Conservation (phyloP, 2,113 vertebrate species). For the Procavia capensis region DNA sequence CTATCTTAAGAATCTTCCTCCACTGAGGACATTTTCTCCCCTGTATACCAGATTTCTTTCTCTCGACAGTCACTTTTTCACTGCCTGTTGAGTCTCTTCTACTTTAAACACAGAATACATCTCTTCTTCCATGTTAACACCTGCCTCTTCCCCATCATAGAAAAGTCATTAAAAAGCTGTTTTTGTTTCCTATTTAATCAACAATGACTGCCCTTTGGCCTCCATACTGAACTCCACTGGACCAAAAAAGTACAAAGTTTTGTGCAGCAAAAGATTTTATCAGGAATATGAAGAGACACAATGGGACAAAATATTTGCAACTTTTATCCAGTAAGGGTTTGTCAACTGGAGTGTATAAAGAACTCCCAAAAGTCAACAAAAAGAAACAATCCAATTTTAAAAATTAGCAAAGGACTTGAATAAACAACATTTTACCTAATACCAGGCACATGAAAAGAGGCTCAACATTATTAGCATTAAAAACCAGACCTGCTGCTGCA, state of each 20-base stretch:
- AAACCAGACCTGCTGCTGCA: not conserved
- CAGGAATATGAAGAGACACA: too few relatives aligned
- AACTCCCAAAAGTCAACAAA: not conserved
- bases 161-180: not conserved
- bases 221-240: not conserved
- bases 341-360: not conserved
- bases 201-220: not conserved
- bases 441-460: not conserved
- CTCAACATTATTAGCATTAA: not conserved
- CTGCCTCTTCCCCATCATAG: not conserved
- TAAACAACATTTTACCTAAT: not conserved
- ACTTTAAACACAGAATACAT: not conserved
- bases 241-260: too few relatives aligned
- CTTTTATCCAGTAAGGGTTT: not conserved
- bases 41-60: not conserved
- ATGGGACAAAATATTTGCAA: too few relatives aligned
- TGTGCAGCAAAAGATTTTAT: too few relatives aligned
- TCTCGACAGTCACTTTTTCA: not conserved
- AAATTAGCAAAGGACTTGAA: not conserved
- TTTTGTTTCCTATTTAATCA: slow-evolving; percentile 39
- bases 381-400: not conserved
- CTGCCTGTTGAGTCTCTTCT: not conserved
- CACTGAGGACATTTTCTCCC: not conserved
- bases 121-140: not conserved
- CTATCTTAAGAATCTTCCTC: not conserved